These are phyloP conservation scores for Diadumene lineata DNA, from an alignment of 92 coral and sea anemone species.

Conservation along the genomic window DNA sequence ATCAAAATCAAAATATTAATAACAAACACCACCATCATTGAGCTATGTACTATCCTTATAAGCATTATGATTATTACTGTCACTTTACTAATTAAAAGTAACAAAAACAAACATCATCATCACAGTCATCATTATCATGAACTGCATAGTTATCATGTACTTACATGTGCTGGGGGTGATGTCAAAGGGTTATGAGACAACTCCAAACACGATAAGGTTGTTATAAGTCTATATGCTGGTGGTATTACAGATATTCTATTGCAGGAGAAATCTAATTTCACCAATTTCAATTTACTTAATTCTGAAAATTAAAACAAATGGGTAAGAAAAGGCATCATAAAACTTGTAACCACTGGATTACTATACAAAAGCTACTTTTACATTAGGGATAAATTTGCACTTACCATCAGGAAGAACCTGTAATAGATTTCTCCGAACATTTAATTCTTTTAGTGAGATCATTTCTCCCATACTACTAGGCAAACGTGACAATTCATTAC, in stretches of 20 bases:
- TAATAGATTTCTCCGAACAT: slow-evolving; percentile 85
- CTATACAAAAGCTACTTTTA: no score
- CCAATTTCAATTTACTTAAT: slow-evolving; percentile 95
- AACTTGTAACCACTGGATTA: no score
- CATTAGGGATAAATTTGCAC: slow-evolving; percentile 10
- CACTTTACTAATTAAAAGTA: not conserved
- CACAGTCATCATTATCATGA: not conserved
- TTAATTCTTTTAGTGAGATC: slow-evolving; percentile 87
- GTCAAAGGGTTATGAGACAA: slow-evolving; percentile 92
- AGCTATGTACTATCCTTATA: not conserved
- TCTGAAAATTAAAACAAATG: slow-evolving; percentile 64
- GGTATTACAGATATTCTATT: slow-evolving; percentile 96
- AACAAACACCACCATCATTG: not conserved
- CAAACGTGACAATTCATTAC: slow-evolving; percentile 81
- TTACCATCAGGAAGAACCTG: slow-evolving; percentile 98
- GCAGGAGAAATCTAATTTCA: slow-evolving; percentile 93
- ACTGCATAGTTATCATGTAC: not conserved
- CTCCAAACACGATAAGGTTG: slow-evolving; percentile 82
- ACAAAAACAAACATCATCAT: not conserved
- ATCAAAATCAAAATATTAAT: not conserved
- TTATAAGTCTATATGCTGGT: slow-evolving; percentile 89
- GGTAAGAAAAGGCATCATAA: not conserved
- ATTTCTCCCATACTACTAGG: slow-evolving; percentile 99
- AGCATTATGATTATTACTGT: not conserved
- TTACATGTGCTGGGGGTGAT: slow-evolving; percentile 98